A percentile compares a stretch with the other conserved stretches of the same genome.
Conservation (phyloP, 1,140 invertebrate genomes). For the Drosophila navojoa region DNA sequence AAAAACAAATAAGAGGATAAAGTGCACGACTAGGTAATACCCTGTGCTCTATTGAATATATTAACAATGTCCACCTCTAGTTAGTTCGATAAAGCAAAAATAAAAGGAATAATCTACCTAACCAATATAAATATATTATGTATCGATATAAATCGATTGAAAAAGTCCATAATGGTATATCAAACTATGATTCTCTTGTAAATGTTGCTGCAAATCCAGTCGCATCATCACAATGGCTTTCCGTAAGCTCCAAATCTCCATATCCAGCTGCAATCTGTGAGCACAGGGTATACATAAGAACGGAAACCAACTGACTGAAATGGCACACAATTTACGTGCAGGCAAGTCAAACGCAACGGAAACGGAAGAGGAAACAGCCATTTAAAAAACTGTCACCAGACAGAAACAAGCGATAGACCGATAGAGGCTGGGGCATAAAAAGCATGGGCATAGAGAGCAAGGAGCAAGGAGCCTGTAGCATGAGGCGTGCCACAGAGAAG, state of each 20-base stretch:
- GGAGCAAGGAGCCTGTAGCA: background rate
- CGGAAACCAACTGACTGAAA: slow-evolving; percentile 40
- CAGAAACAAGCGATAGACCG: slow-evolving; percentile 26
- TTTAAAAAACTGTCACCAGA: slow-evolving; percentile 65
- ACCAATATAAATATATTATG: background rate
- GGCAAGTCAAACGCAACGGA: slow-evolving; percentile 74
- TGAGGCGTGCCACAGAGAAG: background rate
- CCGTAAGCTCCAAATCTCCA: background rate
- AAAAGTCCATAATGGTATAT: too few relatives aligned
- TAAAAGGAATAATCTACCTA: too few relatives aligned
- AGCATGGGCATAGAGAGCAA: background rate
- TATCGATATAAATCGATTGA: background rate
- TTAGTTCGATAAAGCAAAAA: too few relatives aligned
- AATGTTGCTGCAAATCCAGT: too few relatives aligned
- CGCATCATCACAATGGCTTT: too few relatives aligned
- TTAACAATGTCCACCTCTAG: too few relatives aligned
- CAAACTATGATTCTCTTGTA: too few relatives aligned
- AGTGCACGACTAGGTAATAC: background rate
- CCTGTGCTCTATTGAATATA: background rate
- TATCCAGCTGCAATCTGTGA: background rate
- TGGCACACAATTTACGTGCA: slow-evolving; percentile 71
- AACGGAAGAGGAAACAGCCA: slow-evolving; percentile 71
- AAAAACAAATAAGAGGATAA: slow-evolving; percentile 1
- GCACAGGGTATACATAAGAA: slow-evolving; percentile 3
- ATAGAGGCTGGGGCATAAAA: background rate